Percentiles rank a stretch among this genome's conserved stretches.
These are phyloP conservation scores for Willisornis vidua DNA, from an alignment of 2,113 vertebrate genomes.

Conservation along the genomic window DNA sequence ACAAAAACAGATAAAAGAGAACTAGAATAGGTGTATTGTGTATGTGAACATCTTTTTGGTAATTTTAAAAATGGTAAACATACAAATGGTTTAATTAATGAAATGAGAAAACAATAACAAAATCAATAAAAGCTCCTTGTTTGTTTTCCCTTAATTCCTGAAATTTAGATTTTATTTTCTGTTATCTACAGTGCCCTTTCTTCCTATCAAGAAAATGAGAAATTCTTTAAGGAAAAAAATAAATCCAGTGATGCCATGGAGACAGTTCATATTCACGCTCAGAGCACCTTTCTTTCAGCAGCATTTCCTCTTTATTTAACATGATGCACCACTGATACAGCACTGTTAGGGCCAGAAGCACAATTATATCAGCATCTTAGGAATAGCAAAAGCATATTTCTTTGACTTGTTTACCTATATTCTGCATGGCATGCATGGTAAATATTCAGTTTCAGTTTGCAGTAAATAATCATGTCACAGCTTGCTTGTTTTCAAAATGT, in stretches of 20 bases:
- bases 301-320: constrained; percentile 1
- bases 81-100: neutral
- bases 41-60: neutral
- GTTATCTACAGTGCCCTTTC: neutral
- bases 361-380: neutral
- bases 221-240: neutral
- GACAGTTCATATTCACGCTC: neutral
- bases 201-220: neutral
- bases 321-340: neutral
- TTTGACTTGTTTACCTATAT: neutral
- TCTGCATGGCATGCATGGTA: neutral
- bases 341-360: neutral
- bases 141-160: neutral
- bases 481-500: neutral
- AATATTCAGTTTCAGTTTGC: neutral
- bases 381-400: neutral
- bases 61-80: neutral
- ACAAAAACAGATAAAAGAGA: neutral
- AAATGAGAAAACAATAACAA: neutral
- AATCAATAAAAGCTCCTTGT: neutral
- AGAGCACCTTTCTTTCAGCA: neutral
- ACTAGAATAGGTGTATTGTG: rapidly evolving
- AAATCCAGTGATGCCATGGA: neutral
- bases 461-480: neutral
- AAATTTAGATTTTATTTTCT: neutral